phyloP scores from a whole-genome alignment of 2,888 invertebrate genomes.

The Papilio elwesi region DNA sequence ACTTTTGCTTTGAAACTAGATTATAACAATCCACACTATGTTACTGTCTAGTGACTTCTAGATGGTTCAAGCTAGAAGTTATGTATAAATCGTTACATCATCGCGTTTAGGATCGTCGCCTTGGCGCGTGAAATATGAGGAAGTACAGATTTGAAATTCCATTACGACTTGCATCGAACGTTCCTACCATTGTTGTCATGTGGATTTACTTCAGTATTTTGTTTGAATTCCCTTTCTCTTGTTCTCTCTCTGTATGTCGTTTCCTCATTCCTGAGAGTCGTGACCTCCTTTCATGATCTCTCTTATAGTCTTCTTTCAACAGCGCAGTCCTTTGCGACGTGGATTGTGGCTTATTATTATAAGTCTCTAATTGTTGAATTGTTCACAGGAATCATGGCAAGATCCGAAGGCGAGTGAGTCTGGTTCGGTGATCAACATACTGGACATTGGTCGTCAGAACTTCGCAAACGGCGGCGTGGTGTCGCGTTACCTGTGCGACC shows the following conservation, averaged over 20 bases:
- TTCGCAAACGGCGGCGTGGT: constrained; percentile 83
- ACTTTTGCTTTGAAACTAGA: background rate
- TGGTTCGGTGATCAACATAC: constrained; percentile 85
- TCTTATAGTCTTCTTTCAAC: background rate
- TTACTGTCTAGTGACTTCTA: too few relatives aligned
- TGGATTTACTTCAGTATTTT: too few relatives aligned
- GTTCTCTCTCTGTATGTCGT: background rate
- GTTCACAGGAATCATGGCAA: constrained; percentile 84
- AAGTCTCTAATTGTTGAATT: constrained; percentile 32
- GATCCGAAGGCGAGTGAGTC: constrained; percentile 81
- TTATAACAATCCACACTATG: background rate
- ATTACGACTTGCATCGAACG: too few relatives aligned
- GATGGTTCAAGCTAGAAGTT: too few relatives aligned
- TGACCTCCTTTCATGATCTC: too few relatives aligned
- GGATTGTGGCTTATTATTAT: background rate
- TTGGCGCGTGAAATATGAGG: background rate
- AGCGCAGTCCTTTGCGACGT: background rate
- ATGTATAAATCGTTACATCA: background rate
- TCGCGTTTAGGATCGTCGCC: background rate
- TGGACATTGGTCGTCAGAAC: constrained; percentile 82
- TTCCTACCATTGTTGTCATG: too few relatives aligned
- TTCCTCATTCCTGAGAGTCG: too few relatives aligned
- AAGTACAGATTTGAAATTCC: background rate
- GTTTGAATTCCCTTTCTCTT: background rate
- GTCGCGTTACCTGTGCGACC: constrained; percentile 84